phyloP scores from a whole-genome alignment of 2,888 invertebrate genomes.

The Hirtodrosophila duncani region DNA sequence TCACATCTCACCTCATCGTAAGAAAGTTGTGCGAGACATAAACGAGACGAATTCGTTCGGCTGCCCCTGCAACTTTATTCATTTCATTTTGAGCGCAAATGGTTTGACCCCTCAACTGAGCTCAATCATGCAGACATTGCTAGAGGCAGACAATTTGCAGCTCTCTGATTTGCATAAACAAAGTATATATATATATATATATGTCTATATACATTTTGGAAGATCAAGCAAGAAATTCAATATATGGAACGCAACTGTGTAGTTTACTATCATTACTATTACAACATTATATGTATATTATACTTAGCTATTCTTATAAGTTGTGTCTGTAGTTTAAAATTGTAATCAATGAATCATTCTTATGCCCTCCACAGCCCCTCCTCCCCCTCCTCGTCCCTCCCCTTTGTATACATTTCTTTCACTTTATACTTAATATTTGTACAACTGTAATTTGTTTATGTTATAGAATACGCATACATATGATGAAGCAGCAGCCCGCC shows the following conservation, averaged over 20 bases:
- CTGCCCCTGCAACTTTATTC: too few relatives aligned
- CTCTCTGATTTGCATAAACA: constrained; percentile 2
- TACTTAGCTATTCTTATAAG: too few relatives aligned
- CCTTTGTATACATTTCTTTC: constrained; percentile 3
- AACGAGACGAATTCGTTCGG: too few relatives aligned
- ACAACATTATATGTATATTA: constrained; percentile 29
- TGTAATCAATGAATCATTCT: constrained; percentile 20
- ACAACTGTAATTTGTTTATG: constrained; percentile 31
- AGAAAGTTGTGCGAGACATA: too few relatives aligned
- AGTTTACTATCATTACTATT: constrained; percentile 43
- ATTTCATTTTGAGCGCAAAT: too few relatives aligned
- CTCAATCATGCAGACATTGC: too few relatives aligned
- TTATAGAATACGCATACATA: constrained; percentile 65
- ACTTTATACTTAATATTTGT: constrained; percentile 11
- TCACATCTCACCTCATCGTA: too few relatives aligned
- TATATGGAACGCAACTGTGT: constrained; percentile 25
- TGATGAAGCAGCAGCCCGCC: constrained; percentile 31
- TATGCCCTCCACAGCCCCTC: background rate
- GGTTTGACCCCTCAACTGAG: too few relatives aligned
- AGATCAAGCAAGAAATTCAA: too few relatives aligned
- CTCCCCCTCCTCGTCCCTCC: constrained; percentile 1
- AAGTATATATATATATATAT: constrained; percentile 5
- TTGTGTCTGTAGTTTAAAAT: constrained; percentile 13
- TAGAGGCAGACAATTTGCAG: too few relatives aligned
- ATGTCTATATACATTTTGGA: constrained; percentile 6